Percentiles rank a stretch among this genome's conserved stretches.
These are phyloP conservation scores for Caligus rogercresseyi DNA, from an alignment of 1,140 invertebrate genomes.

Conservation along the genomic window DNA sequence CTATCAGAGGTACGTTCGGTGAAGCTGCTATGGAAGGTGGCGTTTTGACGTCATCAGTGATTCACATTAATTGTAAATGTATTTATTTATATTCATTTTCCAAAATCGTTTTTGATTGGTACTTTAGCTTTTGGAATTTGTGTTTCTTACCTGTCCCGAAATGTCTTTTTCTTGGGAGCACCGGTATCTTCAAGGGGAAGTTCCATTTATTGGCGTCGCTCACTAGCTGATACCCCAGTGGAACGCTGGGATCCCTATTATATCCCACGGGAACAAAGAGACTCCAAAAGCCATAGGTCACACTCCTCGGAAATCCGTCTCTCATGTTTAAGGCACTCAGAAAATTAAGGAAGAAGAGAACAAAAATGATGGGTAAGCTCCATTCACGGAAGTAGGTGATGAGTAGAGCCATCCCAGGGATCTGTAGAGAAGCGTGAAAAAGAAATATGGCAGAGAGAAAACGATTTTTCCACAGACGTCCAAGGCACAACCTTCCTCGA, in stretches of 20 bases:
- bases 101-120: too few relatives aligned
- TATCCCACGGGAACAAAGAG: conserved; percentile 9
- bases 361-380: not conserved
- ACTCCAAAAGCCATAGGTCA: conserved; percentile 2
- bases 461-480: not conserved
- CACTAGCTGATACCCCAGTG: not conserved
- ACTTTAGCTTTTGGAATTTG: too few relatives aligned
- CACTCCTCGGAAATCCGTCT: conserved; percentile 1
- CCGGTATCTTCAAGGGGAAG: not conserved
- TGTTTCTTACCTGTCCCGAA: too few relatives aligned
- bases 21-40: too few relatives aligned
- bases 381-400: conserved; percentile 6
- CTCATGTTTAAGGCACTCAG: conserved; percentile 1
- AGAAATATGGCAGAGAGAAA: conserved; percentile 1
- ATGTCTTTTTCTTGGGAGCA: not conserved
- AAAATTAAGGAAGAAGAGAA: conserved; percentile 13
- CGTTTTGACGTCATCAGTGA: too few relatives aligned
- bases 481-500: not conserved
- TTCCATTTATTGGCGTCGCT: not conserved
- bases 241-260: not conserved
- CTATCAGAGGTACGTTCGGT: too few relatives aligned
- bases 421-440: not conserved
- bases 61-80: too few relatives aligned
- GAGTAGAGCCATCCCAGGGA: conserved; percentile 2
- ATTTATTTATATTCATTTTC: too few relatives aligned